phyloP scores from a whole-genome alignment of 2,888 invertebrate genomes.

The Lasioglossum calceatum region DNA sequence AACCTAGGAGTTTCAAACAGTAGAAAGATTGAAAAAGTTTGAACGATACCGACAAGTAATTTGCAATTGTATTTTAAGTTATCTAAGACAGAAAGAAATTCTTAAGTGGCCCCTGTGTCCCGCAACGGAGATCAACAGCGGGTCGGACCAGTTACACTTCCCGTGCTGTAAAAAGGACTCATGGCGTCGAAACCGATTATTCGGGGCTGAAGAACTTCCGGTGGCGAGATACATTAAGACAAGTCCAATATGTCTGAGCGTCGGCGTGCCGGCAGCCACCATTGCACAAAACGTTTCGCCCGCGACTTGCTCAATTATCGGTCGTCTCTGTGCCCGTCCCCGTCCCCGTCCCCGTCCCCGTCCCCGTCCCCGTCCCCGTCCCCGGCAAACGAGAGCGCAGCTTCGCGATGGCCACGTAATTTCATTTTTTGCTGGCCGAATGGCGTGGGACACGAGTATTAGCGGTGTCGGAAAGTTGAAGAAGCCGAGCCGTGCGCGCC shows the following conservation, averaged over 20 bases:
- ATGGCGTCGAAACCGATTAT: not conserved
- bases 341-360: not conserved
- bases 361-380: not conserved
- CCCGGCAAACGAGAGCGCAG: constrained; percentile 8
- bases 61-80: too few relatives aligned
- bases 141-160: not conserved
- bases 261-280: too few relatives aligned
- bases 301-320: constrained; percentile 41
- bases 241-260: not conserved
- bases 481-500: not conserved
- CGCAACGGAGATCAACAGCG: too few relatives aligned
- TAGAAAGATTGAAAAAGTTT: too few relatives aligned
- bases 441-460: constrained; percentile 14
- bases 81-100: too few relatives aligned
- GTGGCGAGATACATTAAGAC: not conserved
- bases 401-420: constrained; percentile 25
- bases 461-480: constrained; percentile 33
- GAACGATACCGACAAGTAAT: too few relatives aligned
- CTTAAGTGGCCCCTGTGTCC: too few relatives aligned
- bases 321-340: not conserved
- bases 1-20: not conserved
- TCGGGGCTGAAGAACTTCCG: not conserved
- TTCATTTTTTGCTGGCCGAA: constrained; percentile 11
- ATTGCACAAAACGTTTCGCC: not conserved
- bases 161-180: not conserved